A percentile compares a stretch with the other conserved stretches of the same genome.
These are phyloP conservation scores for Montipora sp. DNA, from an alignment of 64 coral and sea anemone genomes.

Conservation along the genomic window DNA sequence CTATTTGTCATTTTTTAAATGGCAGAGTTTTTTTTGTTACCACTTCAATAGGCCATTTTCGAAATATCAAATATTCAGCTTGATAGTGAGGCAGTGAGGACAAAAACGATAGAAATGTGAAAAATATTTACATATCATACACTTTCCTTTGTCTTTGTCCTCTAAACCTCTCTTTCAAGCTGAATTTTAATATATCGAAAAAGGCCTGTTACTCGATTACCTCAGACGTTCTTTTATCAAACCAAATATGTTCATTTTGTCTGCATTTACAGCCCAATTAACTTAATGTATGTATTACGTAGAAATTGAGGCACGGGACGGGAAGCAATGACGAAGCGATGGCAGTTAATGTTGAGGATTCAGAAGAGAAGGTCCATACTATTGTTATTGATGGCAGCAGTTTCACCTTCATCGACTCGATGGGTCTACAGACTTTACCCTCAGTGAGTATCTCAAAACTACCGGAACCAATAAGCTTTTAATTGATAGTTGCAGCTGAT, in stretches of 20 bases:
- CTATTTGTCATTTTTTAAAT: too few species aligned
- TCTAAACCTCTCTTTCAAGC: too few species aligned
- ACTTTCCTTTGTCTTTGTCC: too few species aligned
- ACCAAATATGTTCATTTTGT: background rate
- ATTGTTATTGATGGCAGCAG: slow-evolving; percentile 81
- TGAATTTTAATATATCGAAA: too few species aligned
- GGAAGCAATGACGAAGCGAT: background rate
- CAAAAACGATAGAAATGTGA: too few species aligned
- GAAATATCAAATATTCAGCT: too few species aligned
- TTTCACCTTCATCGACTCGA: slow-evolving; percentile 92
- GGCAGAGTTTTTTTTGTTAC: too few species aligned
- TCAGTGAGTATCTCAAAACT: slow-evolving; percentile 58
- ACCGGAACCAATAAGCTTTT: background rate
- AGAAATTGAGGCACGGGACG: background rate
- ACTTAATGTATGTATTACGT: background rate
- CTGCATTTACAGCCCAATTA: background rate
- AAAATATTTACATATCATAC: too few species aligned
- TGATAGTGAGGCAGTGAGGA: too few species aligned
- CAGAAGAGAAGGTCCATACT: slow-evolving; percentile 34
- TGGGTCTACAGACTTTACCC: slow-evolving; percentile 68
- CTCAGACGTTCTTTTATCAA: background rate
- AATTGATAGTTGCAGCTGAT: too few species aligned
- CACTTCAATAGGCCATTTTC: too few species aligned
- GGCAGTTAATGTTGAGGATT: background rate
- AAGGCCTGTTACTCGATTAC: too few species aligned